Evolutionary conservation across 2,888 invertebrate species (phyloP).

Genomic region (Acanthococcus lagerstroemiae): DNA sequence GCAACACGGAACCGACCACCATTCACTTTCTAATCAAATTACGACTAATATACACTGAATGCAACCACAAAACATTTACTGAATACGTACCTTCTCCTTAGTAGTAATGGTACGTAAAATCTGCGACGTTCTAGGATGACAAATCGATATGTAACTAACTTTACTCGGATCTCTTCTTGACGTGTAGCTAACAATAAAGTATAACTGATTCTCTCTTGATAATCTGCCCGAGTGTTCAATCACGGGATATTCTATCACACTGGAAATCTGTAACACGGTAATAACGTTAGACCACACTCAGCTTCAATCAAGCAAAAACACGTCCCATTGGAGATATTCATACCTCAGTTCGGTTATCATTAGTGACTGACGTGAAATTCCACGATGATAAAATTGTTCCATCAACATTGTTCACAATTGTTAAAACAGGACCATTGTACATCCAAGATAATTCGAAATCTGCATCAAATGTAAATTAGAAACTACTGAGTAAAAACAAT

Average conservation of each 20-base stretch:
- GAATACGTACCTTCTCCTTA: slow-evolving; percentile 8
- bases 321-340: not conserved
- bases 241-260: slow-evolving; percentile 13
- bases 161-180: slow-evolving; percentile 7
- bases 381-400: slow-evolving; percentile 12
- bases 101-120: slow-evolving; percentile 23
- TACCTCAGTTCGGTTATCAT: slow-evolving; percentile 15
- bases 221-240: not conserved
- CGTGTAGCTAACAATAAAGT: slow-evolving; percentile 11
- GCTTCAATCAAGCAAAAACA: not conserved
- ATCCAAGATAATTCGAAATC: slow-evolving; percentile 22
- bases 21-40: not conserved
- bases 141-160: slow-evolving; percentile 21
- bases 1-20: not conserved
- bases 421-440: slow-evolving; percentile 1
- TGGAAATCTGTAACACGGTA: not conserved
- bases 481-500: not conserved
- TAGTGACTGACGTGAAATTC: slow-evolving; percentile 13
- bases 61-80: not conserved
- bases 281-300: not conserved
- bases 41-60: too few relatives aligned
- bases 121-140: slow-evolving; percentile 22
- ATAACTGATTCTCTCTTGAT: slow-evolving; percentile 8
- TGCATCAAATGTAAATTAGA: not conserved
- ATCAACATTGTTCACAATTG: slow-evolving; percentile 1